Evolutionary conservation across 2,888 invertebrate species (phyloP).

Genomic region (Galerucella nymphaeae): DNA sequence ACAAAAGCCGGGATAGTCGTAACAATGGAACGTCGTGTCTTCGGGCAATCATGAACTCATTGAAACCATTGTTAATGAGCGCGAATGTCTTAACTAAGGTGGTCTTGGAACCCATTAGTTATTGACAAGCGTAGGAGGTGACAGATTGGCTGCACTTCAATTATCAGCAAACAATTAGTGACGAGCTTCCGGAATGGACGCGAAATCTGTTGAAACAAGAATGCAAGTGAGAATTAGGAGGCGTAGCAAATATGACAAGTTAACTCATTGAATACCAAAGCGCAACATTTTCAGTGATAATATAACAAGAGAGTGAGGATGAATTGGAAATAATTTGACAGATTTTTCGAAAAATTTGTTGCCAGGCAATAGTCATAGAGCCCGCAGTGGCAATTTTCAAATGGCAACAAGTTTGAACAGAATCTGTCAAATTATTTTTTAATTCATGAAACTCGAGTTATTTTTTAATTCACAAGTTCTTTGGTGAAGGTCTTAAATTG

Average conservation of each 20-base stretch:
- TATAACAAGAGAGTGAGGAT: too few species aligned
- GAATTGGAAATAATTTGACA: too few species aligned
- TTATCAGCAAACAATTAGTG: slow-evolving; percentile 55
- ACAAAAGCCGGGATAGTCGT: slow-evolving; percentile 49
- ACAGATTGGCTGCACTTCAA: slow-evolving; percentile 55
- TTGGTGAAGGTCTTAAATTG: too few species aligned
- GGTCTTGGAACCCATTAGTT: slow-evolving; percentile 53
- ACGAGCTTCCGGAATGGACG: not conserved
- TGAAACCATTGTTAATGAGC: slow-evolving; percentile 56
- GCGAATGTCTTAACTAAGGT: slow-evolving; percentile 57
- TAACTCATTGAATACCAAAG: too few species aligned
- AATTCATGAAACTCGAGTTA: too few species aligned
- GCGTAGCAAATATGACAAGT: not conserved
- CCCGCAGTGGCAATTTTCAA: too few species aligned
- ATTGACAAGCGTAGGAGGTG: slow-evolving; percentile 52
- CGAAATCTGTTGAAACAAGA: not conserved
- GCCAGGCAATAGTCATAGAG: too few species aligned
- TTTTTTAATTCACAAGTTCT: too few species aligned
- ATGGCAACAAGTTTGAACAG: too few species aligned
- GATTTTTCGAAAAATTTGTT: too few species aligned
- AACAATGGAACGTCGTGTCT: slow-evolving; percentile 47
- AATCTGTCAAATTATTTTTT: too few species aligned
- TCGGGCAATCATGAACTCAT: slow-evolving; percentile 52
- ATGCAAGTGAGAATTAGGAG: not conserved
- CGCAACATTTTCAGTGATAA: too few species aligned